phyloP scores from a whole-genome alignment of 2,888 invertebrate genomes.

The Ochropacha duplaris region DNA sequence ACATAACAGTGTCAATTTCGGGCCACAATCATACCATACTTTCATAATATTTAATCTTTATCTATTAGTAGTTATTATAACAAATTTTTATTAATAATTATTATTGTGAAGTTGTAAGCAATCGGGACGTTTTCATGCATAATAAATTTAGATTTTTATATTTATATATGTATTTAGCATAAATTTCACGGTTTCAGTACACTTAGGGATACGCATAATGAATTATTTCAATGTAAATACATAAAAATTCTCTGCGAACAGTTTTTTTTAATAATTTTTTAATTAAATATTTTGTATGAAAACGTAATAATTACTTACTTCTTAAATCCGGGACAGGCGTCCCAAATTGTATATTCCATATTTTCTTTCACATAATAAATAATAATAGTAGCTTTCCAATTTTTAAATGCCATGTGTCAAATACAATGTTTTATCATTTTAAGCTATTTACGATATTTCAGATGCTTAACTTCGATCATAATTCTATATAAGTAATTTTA shows the following conservation, averaged over 20 bases:
- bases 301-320: constrained; percentile 14
- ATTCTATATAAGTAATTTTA: too few species aligned
- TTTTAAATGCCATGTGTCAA: constrained; percentile 9
- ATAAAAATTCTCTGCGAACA: too few species aligned
- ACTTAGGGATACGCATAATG: too few species aligned
- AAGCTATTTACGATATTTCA: neutral
- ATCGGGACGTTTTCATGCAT: constrained; percentile 26
- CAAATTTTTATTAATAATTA: constrained; percentile 17
- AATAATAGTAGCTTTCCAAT: constrained; percentile 38
- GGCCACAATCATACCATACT: constrained; percentile 4
- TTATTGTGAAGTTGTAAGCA: constrained; percentile 10
- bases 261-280: too few species aligned
- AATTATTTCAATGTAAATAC: too few species aligned
- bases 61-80: constrained; percentile 20
- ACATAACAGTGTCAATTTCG: neutral
- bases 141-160: constrained; percentile 8
- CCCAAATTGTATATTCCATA: constrained; percentile 40
- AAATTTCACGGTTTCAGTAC: too few species aligned
- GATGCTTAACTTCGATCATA: too few species aligned
- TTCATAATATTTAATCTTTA: constrained; percentile 11
- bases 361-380: constrained; percentile 40
- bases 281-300: constrained; percentile 22
- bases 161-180: neutral
- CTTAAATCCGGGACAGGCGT: constrained; percentile 9
- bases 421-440: neutral